Evolutionary conservation across 30 jellyfish, hydroid and myxozoan genomes (phyloP), one percentile per base, ranked within the genome.

Genomic region (Morbakka virulenta): DNA sequence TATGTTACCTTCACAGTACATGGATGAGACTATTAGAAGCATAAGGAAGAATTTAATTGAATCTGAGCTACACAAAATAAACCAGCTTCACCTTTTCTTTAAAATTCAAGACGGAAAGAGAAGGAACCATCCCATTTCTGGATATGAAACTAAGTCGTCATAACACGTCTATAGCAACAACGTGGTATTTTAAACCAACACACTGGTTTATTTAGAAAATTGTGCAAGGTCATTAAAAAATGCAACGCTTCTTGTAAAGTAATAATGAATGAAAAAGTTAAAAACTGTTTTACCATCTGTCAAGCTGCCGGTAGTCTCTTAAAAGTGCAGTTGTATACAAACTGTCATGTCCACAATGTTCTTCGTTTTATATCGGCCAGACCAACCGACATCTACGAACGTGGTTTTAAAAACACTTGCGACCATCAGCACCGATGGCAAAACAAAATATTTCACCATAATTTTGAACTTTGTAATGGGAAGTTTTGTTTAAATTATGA

Each of bases 101-200:
- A 30, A 74, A 80, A n/a, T 13, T 74, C 64, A 33, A 74, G 34
- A 3, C 34, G 11, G 82, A 74, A 50, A 50, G 31, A 21, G 35
- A 74, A 12, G 32, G 28, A 27, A 21, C 82, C 25, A 4, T 74
- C 4, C 86, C 82, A 20, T 74, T 74, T 50, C 65, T 74, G 69
- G 86, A 74, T 29, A 74, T 74, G 82, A 52, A 50, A 28, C 23
- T 74, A 11, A 13, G 23, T 4, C 53, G 82, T 3, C 6, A 23
- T 24, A 47, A 29, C 26, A 53, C 0, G 32, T 30, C 30, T 12
- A 32, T 50, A 35, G 13, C 82, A 14, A 51, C 86, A 23, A 74
- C 48, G 32, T 74, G 84, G 86, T 53, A 50, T 30, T 2, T 29
- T 4, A 50, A 74, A 35, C 82, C 82, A 22, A 74, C 86, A 4